phyloP scores from a whole-genome alignment of 2,113 vertebrate species.

The Chionis minor region DNA sequence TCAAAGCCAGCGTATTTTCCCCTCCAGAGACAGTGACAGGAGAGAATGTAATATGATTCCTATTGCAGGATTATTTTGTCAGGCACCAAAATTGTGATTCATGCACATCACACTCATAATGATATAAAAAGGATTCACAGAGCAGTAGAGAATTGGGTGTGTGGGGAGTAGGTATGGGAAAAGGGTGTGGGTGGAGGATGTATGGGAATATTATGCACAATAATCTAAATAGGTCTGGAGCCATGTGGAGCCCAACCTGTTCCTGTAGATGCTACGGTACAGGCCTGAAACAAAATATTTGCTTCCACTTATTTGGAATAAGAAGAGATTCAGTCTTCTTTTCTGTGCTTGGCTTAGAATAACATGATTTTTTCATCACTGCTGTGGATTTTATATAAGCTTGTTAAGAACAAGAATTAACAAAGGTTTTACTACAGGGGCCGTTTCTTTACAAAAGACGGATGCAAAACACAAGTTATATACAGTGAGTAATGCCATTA shows the following conservation, averaged over 20 bases:
- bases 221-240: not conserved
- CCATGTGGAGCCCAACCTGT: not conserved
- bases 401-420: not conserved
- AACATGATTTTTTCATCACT: not conserved
- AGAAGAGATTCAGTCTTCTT: not conserved
- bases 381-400: not conserved
- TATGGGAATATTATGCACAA: not conserved
- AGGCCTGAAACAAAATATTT: not conserved
- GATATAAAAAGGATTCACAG: constrained; percentile 14
- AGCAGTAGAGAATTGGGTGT: not conserved
- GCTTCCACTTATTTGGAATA: not conserved
- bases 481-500: not conserved
- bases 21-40: constrained; percentile 20
- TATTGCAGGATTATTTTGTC: constrained; percentile 10
- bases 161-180: not conserved
- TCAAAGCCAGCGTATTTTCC: constrained; percentile 20
- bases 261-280: not conserved
- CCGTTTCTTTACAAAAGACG: not conserved
- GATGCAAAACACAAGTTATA: not conserved
- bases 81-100: constrained; percentile 22
- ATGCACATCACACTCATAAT: not conserved
- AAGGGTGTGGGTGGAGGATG: not conserved
- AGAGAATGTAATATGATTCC: not conserved
- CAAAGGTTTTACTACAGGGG: not conserved
- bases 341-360: not conserved